Percentiles rank a stretch among this genome's conserved stretches.
These are phyloP conservation scores for Laothoe populi DNA, from an alignment of 2,888 invertebrate genomes.

Conservation along the genomic window DNA sequence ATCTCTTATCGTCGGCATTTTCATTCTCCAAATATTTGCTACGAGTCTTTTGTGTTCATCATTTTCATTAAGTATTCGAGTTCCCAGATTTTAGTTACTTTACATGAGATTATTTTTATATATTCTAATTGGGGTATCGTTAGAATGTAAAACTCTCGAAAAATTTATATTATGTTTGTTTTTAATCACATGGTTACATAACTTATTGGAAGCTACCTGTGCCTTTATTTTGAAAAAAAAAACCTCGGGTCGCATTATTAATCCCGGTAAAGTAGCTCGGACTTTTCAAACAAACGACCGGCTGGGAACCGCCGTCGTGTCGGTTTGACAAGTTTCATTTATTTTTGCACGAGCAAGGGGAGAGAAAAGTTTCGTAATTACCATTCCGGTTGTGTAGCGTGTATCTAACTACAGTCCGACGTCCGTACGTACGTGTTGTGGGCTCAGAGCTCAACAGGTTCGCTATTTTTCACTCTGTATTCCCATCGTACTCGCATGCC, in stretches of 20 bases:
- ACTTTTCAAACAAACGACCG: slow-evolving; percentile 38
- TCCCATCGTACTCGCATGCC: slow-evolving; percentile 42
- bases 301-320: slow-evolving; percentile 31
- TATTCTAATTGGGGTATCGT: not conserved
- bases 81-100: not conserved
- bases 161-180: not conserved
- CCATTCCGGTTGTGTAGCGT: slow-evolving; percentile 43
- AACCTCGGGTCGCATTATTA: slow-evolving; percentile 15
- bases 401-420: slow-evolving; percentile 18
- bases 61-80: slow-evolving; percentile 16
- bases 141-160: not conserved
- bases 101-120: not conserved
- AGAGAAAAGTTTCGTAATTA: slow-evolving; percentile 57
- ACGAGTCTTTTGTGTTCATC: slow-evolving; percentile 39
- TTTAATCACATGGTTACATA: not conserved
- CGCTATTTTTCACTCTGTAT: slow-evolving; percentile 47
- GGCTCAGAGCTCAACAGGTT: slow-evolving; percentile 53
- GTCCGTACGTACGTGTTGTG: slow-evolving; percentile 25
- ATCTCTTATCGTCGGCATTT: slow-evolving; percentile 56
- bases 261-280: slow-evolving; percentile 27
- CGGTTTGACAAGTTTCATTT: slow-evolving; percentile 49
- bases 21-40: slow-evolving; percentile 59
- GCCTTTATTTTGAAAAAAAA: slow-evolving; percentile 19
- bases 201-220: slow-evolving; percentile 11
- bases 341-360: slow-evolving; percentile 45